Base-by-base conservation (phyloP, 2,888 invertebrate species). In the Hypena proboscidalis region DNA sequence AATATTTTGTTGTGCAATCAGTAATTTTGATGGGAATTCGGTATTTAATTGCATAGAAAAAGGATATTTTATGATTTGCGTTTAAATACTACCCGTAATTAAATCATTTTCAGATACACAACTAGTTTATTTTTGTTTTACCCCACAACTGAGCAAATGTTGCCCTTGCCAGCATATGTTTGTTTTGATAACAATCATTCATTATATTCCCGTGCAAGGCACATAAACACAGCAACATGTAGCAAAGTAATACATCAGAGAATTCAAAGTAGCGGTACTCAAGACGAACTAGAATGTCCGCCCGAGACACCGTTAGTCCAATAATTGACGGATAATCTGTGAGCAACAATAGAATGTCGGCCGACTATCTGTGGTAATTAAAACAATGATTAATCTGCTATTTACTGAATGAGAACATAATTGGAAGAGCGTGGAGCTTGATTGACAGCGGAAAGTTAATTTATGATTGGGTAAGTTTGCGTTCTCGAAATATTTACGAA, bases 221-320 rank as follows among this genome's bases (percentile, higher is more conserved):
- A 2, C 8, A n/a, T 13, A 14, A 32, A 25, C 25, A 20, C 11
- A 39, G 11, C 4, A 5, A 13, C 14, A n/a, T n/a, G 8, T 29
- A 33, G 19, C 22, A 38, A 29, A 35, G 55, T 43, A 47, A 66
- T 58, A 66, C 54, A 67, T 69, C 67, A 77, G 70, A 78, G 75
- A 78, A 79, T 78, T 74, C 70, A 71, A 67, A 70, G 69, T 67
- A 88, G 78, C 88, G 87, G 87, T 84, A 80, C 74, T 69, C 66
- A 46, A 73, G 77, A 73, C 78, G 80, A 84, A 85, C 86, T 81
- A 82, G 88, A 85, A 83, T 81, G 74, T 81, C 82, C 81, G 82
- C 79, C 75, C 63, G 60, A 72, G 73, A 70, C 53, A 80, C 89
- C 86, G 89, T 88, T 89, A 87, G 38, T 14, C 32, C 22, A 26